phyloP scores from a whole-genome alignment of 2,888 invertebrate genomes.

The Dryocosmus kuriphilus region DNA sequence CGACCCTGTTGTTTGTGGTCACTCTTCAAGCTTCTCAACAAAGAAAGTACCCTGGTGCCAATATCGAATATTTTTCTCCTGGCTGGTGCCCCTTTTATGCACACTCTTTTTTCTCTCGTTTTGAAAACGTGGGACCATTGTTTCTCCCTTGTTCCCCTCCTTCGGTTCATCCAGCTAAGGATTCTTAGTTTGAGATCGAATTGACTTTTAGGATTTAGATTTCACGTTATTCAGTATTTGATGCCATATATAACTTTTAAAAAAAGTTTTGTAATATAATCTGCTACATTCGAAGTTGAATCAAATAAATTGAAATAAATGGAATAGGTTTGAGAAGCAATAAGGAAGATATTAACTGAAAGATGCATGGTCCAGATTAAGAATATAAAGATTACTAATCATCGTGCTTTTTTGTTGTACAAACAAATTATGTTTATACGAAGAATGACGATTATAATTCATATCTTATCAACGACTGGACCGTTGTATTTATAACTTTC shows the following conservation, averaged over 20 bases:
- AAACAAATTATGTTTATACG: not conserved
- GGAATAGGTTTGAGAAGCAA: too few species aligned
- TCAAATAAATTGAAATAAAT: not conserved
- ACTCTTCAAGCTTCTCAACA: constrained; percentile 68
- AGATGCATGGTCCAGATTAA: too few species aligned
- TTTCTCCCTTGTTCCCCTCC: constrained; percentile 53
- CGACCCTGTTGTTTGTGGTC: constrained; percentile 75
- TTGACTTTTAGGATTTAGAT: constrained; percentile 6
- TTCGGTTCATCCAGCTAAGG: constrained; percentile 17
- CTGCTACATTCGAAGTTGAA: not conserved
- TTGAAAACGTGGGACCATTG: constrained; percentile 64
- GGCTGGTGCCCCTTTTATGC: constrained; percentile 51
- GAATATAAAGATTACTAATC: not conserved
- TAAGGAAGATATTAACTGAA: too few species aligned
- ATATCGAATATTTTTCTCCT: constrained; percentile 54
- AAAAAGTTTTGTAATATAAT: not conserved
- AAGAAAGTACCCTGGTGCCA: constrained; percentile 64
- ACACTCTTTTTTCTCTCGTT: constrained; percentile 61
- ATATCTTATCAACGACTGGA: constrained; percentile 56
- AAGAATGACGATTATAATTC: constrained; percentile 33
- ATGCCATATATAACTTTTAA: not conserved
- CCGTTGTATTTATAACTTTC: constrained; percentile 41
- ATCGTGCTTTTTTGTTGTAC: constrained; percentile 6
- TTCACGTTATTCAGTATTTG: constrained; percentile 18
- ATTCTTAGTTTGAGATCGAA: constrained; percentile 25